phyloP scores from a whole-genome alignment of 2,113 vertebrate genomes.

The Entomyzon cyanotis region DNA sequence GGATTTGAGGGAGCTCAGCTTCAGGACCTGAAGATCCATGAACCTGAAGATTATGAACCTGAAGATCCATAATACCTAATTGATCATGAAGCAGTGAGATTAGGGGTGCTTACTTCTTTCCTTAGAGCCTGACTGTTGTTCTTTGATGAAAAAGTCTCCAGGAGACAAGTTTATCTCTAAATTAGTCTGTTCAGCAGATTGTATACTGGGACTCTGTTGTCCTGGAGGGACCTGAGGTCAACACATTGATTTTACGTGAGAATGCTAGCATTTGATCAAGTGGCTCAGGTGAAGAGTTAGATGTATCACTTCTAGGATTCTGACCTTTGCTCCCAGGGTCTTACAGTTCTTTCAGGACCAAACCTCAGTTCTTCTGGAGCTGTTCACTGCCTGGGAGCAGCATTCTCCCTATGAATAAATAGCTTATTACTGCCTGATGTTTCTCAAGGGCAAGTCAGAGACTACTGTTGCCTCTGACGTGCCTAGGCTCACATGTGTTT shows the following conservation, averaged over 20 bases:
- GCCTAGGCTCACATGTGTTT: slow-evolving; percentile 5
- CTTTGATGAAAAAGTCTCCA: neutral
- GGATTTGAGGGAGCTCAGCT: neutral
- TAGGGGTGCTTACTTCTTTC: neutral
- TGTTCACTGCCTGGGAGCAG: neutral
- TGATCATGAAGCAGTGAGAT: neutral
- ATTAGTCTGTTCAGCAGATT: neutral
- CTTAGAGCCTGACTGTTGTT: neutral
- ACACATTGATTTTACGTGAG: neutral
- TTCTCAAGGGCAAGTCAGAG: slow-evolving; percentile 6
- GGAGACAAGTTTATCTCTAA: neutral
- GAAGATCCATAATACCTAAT: neutral
- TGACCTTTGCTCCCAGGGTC: neutral
- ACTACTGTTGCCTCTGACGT: neutral
- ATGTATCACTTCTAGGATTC: neutral
- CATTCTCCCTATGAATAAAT: neutral
- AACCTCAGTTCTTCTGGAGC: neutral
- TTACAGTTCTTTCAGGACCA: neutral
- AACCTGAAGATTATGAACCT: too few relatives aligned
- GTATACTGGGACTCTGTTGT: neutral
- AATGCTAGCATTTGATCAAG: neutral
- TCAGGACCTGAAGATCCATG: too few relatives aligned
- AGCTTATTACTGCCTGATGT: neutral
- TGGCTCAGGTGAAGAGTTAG: neutral
- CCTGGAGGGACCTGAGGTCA: neutral